Conservation (phyloP, 2,113 vertebrate species). For the Bubo scandiacus region DNA sequence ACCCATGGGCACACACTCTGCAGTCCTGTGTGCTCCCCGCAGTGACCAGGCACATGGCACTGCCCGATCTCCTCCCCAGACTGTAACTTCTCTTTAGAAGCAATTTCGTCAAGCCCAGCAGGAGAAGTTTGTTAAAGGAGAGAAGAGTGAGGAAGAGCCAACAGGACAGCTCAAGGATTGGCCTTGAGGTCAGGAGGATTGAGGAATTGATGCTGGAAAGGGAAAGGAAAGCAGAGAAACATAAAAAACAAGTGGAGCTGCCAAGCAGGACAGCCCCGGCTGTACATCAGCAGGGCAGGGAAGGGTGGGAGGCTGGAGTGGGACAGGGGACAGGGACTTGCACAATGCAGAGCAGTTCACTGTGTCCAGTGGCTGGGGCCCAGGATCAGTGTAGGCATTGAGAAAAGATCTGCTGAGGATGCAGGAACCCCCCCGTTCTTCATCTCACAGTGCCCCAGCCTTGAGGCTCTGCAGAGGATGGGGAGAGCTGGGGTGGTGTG, state of each 20-base stretch:
- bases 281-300: neutral
- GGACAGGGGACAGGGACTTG: neutral
- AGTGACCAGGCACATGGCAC: neutral
- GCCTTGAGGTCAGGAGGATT: neutral
- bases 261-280: neutral
- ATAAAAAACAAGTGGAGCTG: neutral
- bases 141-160: neutral
- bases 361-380: neutral
- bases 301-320: neutral
- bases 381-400: neutral
- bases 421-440: neutral
- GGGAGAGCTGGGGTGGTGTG: neutral
- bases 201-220: neutral
- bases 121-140: neutral
- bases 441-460: too few species aligned
- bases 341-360: neutral
- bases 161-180: neutral
- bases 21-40: neutral
- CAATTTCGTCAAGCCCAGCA: neutral
- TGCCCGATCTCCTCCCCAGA: neutral
- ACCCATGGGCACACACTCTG: neutral
- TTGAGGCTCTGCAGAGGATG: neutral
- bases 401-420: neutral
- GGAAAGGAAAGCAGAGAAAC: neutral
- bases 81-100: neutral